Evolutionary conservation across 2,797 vertebrate genomes (phyloP), one percentile per base, ranked within the genome.

Genomic region (Amazona finschi): DNA sequence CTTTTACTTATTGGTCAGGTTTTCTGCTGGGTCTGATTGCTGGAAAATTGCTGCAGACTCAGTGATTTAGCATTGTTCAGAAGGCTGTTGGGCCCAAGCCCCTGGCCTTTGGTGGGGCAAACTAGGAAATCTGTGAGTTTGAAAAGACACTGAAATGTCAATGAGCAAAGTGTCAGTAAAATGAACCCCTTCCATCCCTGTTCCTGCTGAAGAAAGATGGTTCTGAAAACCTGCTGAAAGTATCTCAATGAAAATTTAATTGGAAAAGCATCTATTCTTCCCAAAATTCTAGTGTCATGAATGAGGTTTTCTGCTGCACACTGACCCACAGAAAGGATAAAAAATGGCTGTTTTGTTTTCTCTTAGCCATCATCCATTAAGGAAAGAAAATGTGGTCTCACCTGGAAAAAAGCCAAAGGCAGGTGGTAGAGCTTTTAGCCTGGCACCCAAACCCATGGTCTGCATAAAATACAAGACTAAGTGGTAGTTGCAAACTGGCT

Each of bases 371-470:
- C 15, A 9, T 21, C 43, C 36, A 8, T 24, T 28, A 33, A 38
- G 43, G 58, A 24, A 21, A 44, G 33, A 41, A 38, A 31, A 22
- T 0, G 2, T 36, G 67, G 11, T 38, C 17, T 38, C 2, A 2
- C 24, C 70, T 67, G 53, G 71, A 61, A 30, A 24, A 47, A 43
- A 67, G 41, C 55, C 75, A 30, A 41, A 50, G 46, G 12, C 47
- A 31, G 49, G 18, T 24, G 41, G 30, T 46, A 21, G 16, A 61
- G 53, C 55, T 61, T n/a, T 41, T 20, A 44, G 33, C 50, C 46
- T 0, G 1, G 27, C 53, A 31, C 36, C 22, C 18, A 53, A 74
- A 70, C 33, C 64, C 58, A n/a, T 13, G 36, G 43, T 36, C 66
- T 25, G 6, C 53, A 7, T 14, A 8, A 62, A 72, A 50, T 6